A percentile compares a stretch with the other conserved stretches of the same genome.
phyloP scores from a whole-genome alignment of 2,888 invertebrate genomes.

The Fissipunctia ypsillon region DNA sequence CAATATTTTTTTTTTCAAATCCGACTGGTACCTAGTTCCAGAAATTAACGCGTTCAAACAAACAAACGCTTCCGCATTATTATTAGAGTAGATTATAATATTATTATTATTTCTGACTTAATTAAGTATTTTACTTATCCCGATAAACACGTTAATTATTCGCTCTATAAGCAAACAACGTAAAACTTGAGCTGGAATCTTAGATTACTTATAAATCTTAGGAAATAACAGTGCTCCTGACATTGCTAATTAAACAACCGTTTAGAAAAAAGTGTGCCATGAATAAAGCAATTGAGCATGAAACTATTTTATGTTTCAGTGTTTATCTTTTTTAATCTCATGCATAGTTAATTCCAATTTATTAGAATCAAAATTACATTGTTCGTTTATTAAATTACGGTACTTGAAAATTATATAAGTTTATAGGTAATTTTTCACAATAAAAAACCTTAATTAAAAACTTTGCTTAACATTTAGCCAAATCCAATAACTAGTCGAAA shows the following conservation, averaged over 20 bases:
- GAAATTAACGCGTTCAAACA: too few species aligned
- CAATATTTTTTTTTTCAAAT: too few species aligned
- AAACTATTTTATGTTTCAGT: constrained; percentile 46
- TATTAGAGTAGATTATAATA: too few species aligned
- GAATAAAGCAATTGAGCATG: constrained; percentile 59
- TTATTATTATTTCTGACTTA: too few species aligned
- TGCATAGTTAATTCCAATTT: constrained; percentile 54
- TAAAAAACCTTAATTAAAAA: too few species aligned
- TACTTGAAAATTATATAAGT: background rate
- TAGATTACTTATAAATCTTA: constrained; percentile 36
- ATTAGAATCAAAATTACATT: constrained; percentile 15
- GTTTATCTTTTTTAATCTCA: constrained; percentile 52
- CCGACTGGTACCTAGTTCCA: too few species aligned
- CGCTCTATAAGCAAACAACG: background rate
- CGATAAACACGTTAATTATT: constrained; percentile 16
- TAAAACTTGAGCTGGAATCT: constrained; percentile 17
- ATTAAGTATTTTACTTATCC: background rate
- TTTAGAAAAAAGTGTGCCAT: constrained; percentile 45
- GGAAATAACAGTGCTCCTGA: constrained; percentile 44
- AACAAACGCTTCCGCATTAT: too few species aligned
- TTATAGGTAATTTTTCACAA: background rate
- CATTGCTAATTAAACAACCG: constrained; percentile 44
- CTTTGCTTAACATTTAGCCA: background rate
- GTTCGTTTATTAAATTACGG: constrained; percentile 35
- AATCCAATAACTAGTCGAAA: background rate